Percentiles rank a stretch among this genome's conserved stretches.
Evolutionary conservation across 2,888 invertebrate genomes (phyloP).

Genomic region (Frankliniella fusca): DNA sequence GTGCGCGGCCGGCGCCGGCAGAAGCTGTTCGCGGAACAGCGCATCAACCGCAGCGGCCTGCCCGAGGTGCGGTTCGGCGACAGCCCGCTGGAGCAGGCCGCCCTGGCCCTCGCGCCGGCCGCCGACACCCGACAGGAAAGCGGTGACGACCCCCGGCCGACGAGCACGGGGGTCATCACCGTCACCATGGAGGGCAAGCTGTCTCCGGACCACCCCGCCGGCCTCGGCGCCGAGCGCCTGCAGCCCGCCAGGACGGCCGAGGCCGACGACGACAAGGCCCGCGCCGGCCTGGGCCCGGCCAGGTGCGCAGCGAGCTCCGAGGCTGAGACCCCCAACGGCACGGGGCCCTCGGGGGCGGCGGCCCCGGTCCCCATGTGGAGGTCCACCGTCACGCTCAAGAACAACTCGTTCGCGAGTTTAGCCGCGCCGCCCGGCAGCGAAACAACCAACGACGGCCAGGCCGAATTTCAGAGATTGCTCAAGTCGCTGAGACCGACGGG

Average conservation of each 20-base stretch:
- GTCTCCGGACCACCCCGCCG: not conserved
- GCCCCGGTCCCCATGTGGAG: conserved; percentile 46
- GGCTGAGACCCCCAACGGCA: not conserved
- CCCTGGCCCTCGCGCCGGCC: not conserved
- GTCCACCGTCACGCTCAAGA: conserved; percentile 49
- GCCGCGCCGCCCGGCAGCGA: conserved; percentile 1
- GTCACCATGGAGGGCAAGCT: conserved; percentile 27
- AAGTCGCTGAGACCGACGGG: conserved; percentile 37
- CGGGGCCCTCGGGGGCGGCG: not conserved
- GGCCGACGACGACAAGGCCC: conserved; percentile 35
- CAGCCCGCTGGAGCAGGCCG: not conserved
- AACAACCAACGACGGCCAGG: conserved; percentile 30
- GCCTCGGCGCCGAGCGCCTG: not conserved
- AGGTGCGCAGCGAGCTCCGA: not conserved
- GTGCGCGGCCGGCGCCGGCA: conserved; percentile 65
- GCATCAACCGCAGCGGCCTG: conserved; percentile 33
- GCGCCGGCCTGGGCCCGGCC: not conserved
- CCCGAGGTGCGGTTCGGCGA: conserved; percentile 40
- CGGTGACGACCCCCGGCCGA: not conserved
- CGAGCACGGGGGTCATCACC: conserved; percentile 32
- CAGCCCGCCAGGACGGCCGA: conserved; percentile 8
- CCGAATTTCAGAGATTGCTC: conserved; percentile 37
- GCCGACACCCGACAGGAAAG: not conserved
- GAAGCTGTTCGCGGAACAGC: conserved; percentile 45
- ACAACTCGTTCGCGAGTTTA: conserved; percentile 42